Percentiles rank a stretch among this genome's conserved stretches.
These are phyloP conservation scores for Cavia aperea DNA, from an alignment of 2,113 vertebrate genomes.

Conservation along the genomic window DNA sequence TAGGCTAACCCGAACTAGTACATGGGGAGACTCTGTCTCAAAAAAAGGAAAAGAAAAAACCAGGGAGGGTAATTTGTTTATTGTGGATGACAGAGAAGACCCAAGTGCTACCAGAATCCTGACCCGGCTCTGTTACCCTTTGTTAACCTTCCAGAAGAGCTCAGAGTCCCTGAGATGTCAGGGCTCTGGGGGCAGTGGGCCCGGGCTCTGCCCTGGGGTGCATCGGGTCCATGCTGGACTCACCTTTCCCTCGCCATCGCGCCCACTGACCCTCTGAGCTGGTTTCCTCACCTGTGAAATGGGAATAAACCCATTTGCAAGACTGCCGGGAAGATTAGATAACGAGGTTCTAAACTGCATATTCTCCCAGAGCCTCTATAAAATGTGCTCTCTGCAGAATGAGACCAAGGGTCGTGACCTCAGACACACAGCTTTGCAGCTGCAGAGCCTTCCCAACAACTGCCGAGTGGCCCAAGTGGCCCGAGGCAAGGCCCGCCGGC, in stretches of 20 bases:
- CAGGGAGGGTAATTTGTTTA: fast-evolving
- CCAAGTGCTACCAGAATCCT: background rate
- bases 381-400: background rate
- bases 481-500: background rate
- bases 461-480: fast-evolving
- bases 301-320: too few species aligned
- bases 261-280: fast-evolving
- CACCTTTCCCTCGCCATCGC: background rate
- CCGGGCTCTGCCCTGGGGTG: background rate
- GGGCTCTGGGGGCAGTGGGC: fast-evolving
- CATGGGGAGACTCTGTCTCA: background rate
- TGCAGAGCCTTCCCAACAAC: background rate
- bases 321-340: background rate
- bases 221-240: fast-evolving
- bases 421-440: background rate
- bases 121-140: background rate
- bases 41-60: background rate
- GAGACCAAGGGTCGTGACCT: background rate
- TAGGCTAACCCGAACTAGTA: background rate
- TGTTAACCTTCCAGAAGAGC: fast-evolving
- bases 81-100: background rate
- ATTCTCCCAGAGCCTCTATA: background rate
- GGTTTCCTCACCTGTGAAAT: background rate
- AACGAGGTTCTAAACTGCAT: background rate
- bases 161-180: fast-evolving